A percentile compares a stretch with the other conserved stretches of the same genome.
Conservation (phyloP, 2,888 invertebrate species). For the Odontomyia ornata region DNA sequence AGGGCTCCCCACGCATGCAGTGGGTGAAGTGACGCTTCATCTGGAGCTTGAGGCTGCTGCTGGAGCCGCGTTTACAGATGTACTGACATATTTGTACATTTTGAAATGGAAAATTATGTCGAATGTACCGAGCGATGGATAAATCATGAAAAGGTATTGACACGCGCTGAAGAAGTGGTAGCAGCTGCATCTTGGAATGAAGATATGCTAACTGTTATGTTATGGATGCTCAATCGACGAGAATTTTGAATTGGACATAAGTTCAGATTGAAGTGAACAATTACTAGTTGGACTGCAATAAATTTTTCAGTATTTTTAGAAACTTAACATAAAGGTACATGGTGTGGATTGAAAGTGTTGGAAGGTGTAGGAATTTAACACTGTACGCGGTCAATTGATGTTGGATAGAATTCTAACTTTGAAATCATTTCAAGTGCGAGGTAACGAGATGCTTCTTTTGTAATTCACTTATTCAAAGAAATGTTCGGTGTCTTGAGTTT, state of each 20-base stretch:
- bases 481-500: too few species aligned
- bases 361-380: too few species aligned
- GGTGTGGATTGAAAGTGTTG: too few species aligned
- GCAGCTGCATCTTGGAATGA: background rate
- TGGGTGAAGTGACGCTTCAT: background rate
- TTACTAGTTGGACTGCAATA: too few species aligned
- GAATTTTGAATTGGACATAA: background rate
- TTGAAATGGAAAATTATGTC: background rate
- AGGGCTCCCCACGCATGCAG: background rate
- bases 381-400: too few species aligned
- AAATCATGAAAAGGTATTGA: background rate
- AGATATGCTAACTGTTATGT: background rate
- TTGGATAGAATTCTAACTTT: too few species aligned
- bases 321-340: too few species aligned
- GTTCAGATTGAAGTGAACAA: too few species aligned
- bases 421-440: too few species aligned
- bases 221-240: background rate
- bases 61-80: background rate
- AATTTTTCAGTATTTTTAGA: too few species aligned
- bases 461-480: too few species aligned
- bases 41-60: background rate
- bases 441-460: too few species aligned
- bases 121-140: background rate
- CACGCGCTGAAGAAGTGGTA: background rate
- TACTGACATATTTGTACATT: background rate